A percentile compares a stretch with the other conserved stretches of the same genome.
Evolutionary conservation across 1,140 invertebrate genomes (phyloP).

Genomic region (Bombus superbus): DNA sequence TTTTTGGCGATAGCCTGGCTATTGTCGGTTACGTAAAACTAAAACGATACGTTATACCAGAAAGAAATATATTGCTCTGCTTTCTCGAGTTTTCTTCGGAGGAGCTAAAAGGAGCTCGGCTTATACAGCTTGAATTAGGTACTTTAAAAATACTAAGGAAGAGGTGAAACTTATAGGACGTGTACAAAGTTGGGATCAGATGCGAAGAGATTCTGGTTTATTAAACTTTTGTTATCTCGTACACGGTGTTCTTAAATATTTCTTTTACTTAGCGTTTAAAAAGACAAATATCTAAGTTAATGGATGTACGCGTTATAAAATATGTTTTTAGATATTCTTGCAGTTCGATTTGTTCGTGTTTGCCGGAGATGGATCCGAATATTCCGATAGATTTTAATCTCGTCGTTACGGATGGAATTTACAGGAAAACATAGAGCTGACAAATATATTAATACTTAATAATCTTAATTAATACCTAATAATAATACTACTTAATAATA

Average conservation of each 20-base stretch:
- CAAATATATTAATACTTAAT: too few relatives aligned
- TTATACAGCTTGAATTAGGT: background rate
- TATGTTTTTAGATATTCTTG: too few relatives aligned
- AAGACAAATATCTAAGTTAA: too few relatives aligned
- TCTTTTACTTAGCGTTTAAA: background rate
- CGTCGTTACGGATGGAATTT: too few relatives aligned
- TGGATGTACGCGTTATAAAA: too few relatives aligned
- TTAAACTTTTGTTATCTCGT: background rate
- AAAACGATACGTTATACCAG: background rate
- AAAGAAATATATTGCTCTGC: background rate
- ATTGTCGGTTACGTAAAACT: background rate
- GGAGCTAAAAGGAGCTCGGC: background rate
- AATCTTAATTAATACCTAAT: too few relatives aligned
- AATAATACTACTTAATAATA: too few relatives aligned
- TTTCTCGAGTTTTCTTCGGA: background rate
- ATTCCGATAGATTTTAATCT: too few relatives aligned
- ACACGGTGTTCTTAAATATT: background rate
- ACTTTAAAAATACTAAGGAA: background rate
- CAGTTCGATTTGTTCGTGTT: too few relatives aligned
- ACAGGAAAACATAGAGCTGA: too few relatives aligned
- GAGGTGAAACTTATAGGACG: background rate
- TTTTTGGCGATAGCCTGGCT: background rate
- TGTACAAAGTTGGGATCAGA: background rate
- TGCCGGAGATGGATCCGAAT: too few relatives aligned
- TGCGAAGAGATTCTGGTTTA: background rate